phyloP scores from a whole-genome alignment of 2,797 vertebrate genomes.

The Gorsachius magnificus region DNA sequence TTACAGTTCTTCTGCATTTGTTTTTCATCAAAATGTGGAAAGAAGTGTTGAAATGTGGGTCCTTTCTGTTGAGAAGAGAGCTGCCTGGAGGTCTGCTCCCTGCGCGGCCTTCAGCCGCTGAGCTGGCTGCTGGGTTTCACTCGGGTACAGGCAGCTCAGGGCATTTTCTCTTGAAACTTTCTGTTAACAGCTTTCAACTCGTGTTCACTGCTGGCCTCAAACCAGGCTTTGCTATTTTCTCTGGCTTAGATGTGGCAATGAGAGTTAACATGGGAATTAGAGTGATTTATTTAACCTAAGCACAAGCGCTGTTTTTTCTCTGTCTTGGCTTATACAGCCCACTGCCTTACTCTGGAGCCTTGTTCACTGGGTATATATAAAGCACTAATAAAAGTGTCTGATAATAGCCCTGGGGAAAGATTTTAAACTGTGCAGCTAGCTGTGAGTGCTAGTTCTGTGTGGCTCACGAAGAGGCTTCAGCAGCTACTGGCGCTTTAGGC shows the following conservation, averaged over 20 bases:
- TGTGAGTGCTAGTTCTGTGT: neutral
- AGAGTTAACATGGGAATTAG: constrained; percentile 1
- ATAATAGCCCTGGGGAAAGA: neutral
- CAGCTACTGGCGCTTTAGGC: neutral
- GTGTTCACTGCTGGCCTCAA: neutral
- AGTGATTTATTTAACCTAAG: constrained; percentile 38
- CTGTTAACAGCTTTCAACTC: neutral
- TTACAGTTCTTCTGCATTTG: neutral
- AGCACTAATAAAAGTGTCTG: neutral
- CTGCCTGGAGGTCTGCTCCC: neutral
- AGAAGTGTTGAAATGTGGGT: neutral
- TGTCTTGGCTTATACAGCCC: neutral
- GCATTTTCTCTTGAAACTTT: neutral
- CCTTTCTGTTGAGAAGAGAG: neutral
- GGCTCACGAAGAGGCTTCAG: neutral
- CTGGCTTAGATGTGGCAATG: constrained; percentile 26
- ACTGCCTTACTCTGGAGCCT: neutral
- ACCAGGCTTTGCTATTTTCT: neutral
- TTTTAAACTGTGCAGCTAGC: neutral
- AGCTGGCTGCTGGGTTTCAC: neutral
- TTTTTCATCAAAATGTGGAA: neutral
- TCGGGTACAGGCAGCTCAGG: neutral
- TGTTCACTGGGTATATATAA: neutral
- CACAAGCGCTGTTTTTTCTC: neutral
- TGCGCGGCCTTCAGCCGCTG: accelerated